A percentile compares a stretch with the other conserved stretches of the same genome.
These are phyloP conservation scores for Ptiloglossa arizonensis DNA, from an alignment of 1,140 invertebrate genomes.

Conservation along the genomic window DNA sequence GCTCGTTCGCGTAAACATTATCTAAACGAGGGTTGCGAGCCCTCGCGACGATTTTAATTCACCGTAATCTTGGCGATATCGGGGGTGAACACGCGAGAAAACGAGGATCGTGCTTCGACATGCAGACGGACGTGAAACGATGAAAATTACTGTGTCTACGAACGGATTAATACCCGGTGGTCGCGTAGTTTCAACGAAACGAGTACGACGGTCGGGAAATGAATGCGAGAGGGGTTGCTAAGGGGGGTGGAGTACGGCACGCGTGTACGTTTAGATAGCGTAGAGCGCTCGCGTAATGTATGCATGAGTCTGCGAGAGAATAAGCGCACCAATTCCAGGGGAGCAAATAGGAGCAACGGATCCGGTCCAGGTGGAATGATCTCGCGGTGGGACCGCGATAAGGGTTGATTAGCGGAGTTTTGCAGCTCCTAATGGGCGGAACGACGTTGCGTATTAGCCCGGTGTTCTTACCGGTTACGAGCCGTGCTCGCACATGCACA, in stretches of 20 bases:
- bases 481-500: not conserved
- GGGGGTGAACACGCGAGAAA: not conserved
- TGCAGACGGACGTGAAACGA: not conserved
- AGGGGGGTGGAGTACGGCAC: too few relatives aligned
- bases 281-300: not conserved
- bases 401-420: slow-evolving; percentile 8
- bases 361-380: not conserved
- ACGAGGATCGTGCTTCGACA: not conserved
- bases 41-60: slow-evolving; percentile 16
- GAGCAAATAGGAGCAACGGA: not conserved
- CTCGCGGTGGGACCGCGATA: not conserved
- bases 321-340: not conserved
- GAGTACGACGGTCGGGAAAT: not conserved
- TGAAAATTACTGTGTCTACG: not conserved
- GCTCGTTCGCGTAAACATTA: slow-evolving; percentile 16
- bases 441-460: not conserved
- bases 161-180: not conserved
- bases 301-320: not conserved
- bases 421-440: not conserved
- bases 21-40: not conserved
- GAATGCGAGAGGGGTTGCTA: too few relatives aligned
- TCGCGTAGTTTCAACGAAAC: not conserved
- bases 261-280: slow-evolving; percentile 1
- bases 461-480: not conserved
- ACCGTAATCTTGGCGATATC: not conserved